Percentiles rank a stretch among this genome's conserved stretches.
Evolutionary conservation across 2,888 invertebrate genomes (phyloP).

Genomic region (Eupithecia vulgata): DNA sequence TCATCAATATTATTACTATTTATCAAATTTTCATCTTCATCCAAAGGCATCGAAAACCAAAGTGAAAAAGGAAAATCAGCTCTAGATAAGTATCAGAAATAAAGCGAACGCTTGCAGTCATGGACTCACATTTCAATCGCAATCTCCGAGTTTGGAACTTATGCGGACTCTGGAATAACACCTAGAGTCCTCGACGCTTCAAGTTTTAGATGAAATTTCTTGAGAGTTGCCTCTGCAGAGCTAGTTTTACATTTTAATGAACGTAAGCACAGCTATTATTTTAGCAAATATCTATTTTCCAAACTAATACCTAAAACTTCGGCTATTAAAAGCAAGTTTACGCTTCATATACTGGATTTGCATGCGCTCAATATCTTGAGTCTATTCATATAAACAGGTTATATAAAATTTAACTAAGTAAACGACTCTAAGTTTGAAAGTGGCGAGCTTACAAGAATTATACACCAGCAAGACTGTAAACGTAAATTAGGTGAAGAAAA

Average conservation of each 20-base stretch:
- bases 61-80: neutral
- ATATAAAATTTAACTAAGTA: neutral
- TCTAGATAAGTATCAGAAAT: conserved; percentile 25
- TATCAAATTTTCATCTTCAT: neutral
- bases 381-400: conserved; percentile 4
- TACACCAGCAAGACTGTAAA: conserved; percentile 66
- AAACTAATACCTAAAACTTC: conserved; percentile 5
- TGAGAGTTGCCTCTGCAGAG: conserved; percentile 25
- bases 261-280: conserved; percentile 25
- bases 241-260: conserved; percentile 38
- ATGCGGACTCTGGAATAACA: conserved; percentile 43
- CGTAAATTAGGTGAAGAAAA: conserved; percentile 61
- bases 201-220: conserved; percentile 40
- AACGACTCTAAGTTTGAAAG: conserved; percentile 13
- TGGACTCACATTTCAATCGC: conserved; percentile 43
- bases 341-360: neutral
- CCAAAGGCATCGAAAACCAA: neutral
- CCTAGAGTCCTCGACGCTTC: conserved; percentile 36
- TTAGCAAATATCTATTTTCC: conserved; percentile 23
- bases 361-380: neutral
- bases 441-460: conserved; percentile 54
- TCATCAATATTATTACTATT: no score
- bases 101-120: conserved; percentile 34
- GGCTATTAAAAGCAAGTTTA: neutral
- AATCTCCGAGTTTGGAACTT: conserved; percentile 41